Evolutionary conservation across 2,797 vertebrate genomes (phyloP).

Genomic region (Helicolenus hilgendorfi): DNA sequence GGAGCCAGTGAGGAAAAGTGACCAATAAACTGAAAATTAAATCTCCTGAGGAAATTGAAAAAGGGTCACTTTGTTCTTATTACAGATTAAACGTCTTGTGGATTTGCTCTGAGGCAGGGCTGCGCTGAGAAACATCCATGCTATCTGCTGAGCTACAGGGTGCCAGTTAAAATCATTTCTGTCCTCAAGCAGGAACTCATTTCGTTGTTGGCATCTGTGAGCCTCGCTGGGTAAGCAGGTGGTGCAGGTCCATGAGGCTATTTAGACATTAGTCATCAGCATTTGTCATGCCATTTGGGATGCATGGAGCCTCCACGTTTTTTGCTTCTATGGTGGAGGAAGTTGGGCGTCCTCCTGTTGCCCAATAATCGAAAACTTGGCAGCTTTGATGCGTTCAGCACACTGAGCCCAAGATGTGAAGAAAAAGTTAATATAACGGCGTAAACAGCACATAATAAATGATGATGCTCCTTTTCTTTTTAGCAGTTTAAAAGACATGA

Average conservation of each 20-base stretch:
- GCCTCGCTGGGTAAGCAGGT: slow-evolving; percentile 51
- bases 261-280: slow-evolving; percentile 65
- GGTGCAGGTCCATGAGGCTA: slow-evolving; percentile 59
- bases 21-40: background rate
- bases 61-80: background rate
- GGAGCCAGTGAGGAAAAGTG: background rate
- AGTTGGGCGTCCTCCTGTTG: slow-evolving; percentile 18
- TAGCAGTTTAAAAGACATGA: background rate
- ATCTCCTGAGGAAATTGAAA: background rate
- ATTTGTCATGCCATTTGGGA: slow-evolving; percentile 61
- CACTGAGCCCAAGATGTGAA: background rate
- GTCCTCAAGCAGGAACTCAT: slow-evolving; percentile 8
- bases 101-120: background rate
- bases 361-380: background rate
- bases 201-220: slow-evolving; percentile 24
- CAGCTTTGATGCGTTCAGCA: slow-evolving; percentile 12
- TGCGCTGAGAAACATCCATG: background rate
- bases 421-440: background rate
- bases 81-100: background rate
- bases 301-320: slow-evolving; percentile 26
- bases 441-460: background rate
- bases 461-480: background rate
- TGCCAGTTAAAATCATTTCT: slow-evolving; percentile 30
- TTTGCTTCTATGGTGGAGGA: slow-evolving; percentile 23
- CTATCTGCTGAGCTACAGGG: slow-evolving; percentile 7